Percentiles rank a stretch among this genome's conserved stretches.
These are phyloP conservation scores for Rallus limicola DNA, from an alignment of 2,113 vertebrate genomes.

Conservation along the genomic window DNA sequence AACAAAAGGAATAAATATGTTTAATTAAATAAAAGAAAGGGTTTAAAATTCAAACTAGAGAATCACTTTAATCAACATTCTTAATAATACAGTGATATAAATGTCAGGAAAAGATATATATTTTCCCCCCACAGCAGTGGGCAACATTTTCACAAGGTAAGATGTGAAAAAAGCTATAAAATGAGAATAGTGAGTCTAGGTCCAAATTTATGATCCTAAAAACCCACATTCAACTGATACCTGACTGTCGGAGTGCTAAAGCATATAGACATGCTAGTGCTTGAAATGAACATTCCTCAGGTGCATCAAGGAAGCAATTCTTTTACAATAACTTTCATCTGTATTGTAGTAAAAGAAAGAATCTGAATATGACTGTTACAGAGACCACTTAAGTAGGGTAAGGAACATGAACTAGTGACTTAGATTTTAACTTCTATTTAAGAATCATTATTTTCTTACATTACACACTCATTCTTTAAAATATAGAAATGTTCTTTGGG, in stretches of 20 bases:
- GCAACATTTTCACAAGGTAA: not conserved
- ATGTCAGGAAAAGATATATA: not conserved
- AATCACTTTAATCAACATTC: not conserved
- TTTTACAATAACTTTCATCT: not conserved
- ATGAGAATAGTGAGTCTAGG: not conserved
- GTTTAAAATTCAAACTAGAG: not conserved
- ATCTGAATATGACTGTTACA: not conserved
- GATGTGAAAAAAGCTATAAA: not conserved
- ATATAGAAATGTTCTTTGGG: not conserved
- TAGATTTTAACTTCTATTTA: not conserved
- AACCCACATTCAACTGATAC: not conserved
- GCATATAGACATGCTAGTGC: not conserved
- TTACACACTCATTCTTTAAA: not conserved
- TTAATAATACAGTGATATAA: not conserved
- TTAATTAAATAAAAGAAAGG: not conserved
- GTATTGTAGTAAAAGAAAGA: not conserved
- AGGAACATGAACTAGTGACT: not conserved
- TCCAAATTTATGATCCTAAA: not conserved
- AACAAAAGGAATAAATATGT: not conserved
- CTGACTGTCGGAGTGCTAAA: not conserved
- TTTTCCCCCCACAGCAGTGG: not conserved
- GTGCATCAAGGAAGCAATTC: not conserved
- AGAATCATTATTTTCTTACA: not conserved
- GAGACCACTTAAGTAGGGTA: not conserved
- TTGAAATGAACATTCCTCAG: not conserved